These are phyloP conservation scores for Tipula helvola DNA, from an alignment of 2,888 invertebrate species.

Conservation along the genomic window DNA sequence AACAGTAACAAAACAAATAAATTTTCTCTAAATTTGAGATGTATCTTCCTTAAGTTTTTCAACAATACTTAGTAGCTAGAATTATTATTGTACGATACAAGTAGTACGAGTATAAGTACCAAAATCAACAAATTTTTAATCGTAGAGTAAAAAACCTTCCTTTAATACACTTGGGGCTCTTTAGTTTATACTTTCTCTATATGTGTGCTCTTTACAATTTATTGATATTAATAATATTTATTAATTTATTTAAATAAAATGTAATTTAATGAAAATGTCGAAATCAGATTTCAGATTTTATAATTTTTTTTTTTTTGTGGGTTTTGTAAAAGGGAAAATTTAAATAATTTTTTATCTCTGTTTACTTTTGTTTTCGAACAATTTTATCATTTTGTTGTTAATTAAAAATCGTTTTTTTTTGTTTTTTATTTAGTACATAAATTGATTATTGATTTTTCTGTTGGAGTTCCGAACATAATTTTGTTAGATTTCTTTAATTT, in stretches of 20 bases:
- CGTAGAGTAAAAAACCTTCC: not conserved
- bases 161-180: not conserved
- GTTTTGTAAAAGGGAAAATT: not conserved
- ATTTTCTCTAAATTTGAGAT: too few species aligned
- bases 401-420: too few species aligned
- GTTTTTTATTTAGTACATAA: too few species aligned
- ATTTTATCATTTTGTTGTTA: not conserved
- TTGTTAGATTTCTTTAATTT: too few species aligned
- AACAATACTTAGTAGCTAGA: too few species aligned
- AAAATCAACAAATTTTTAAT: not conserved
- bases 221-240: not conserved
- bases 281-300: not conserved
- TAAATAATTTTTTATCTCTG: not conserved
- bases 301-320: not conserved
- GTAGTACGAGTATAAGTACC: not conserved
- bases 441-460: not conserved
- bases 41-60: too few species aligned
- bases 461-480: not conserved
- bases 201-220: not conserved
- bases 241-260: not conserved
- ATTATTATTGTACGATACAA: too few species aligned
- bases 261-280: not conserved
- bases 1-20: too few species aligned
- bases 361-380: not conserved
- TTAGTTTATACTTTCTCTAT: not conserved